phyloP scores from a whole-genome alignment of 1,140 invertebrate species.

The Drosophila ercepeae region DNA sequence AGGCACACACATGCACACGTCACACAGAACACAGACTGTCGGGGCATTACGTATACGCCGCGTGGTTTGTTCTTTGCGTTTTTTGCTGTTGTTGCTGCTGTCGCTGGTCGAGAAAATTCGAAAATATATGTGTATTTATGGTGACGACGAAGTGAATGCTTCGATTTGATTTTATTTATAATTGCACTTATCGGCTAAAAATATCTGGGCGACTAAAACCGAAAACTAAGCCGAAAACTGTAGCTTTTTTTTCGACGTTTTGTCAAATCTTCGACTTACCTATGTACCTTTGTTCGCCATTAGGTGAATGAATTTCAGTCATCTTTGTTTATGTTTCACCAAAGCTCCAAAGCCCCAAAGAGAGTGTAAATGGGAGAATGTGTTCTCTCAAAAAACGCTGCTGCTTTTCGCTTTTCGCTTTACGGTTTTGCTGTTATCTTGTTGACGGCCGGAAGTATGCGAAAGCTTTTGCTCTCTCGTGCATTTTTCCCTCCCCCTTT shows the following conservation, averaged over 20 bases:
- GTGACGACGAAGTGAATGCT: neutral
- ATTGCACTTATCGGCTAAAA: neutral
- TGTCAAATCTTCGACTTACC: neutral
- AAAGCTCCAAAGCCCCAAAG: neutral
- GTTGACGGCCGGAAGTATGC: constrained; percentile 49
- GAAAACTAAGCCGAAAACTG: neutral
- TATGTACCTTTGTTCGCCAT: constrained; percentile 2
- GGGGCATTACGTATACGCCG: constrained; percentile 76
- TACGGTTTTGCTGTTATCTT: constrained; percentile 46
- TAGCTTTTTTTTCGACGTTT: too few relatives aligned
- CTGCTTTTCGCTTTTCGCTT: constrained; percentile 19
- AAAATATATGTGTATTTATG: neutral
- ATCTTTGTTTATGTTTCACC: constrained; percentile 72
- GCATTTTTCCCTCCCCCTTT: neutral
- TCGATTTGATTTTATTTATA: neutral
- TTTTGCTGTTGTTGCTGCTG: constrained; percentile 9
- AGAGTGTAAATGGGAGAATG: neutral
- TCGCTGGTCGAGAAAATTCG: constrained; percentile 52
- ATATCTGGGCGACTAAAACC: neutral
- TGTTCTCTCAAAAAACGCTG: constrained; percentile 70
- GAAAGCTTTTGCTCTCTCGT: constrained; percentile 28
- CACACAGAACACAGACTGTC: constrained; percentile 21
- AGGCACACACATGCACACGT: constrained; percentile 4
- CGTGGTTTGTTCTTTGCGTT: constrained; percentile 49
- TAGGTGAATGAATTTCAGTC: constrained; percentile 28